Percentiles rank a stretch among this genome's conserved stretches.
Conservation (phyloP, 2,113 vertebrate species). For the Solenodon paradoxus region DNA sequence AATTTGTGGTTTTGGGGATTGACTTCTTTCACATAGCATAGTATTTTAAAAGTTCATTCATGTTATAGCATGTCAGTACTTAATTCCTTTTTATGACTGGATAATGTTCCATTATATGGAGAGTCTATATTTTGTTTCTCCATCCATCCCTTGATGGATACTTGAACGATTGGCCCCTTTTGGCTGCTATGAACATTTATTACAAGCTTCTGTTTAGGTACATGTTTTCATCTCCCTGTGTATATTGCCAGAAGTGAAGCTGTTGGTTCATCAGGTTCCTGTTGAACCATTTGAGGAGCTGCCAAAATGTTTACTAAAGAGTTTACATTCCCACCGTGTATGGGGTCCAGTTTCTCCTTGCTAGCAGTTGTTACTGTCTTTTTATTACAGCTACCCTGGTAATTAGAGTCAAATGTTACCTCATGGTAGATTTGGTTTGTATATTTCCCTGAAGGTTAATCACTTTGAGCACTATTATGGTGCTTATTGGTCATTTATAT, state of each 20-base stretch:
- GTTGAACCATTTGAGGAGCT: background rate
- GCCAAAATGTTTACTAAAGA: background rate
- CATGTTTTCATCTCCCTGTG: background rate
- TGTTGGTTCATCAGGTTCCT: background rate
- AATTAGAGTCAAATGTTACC: no score
- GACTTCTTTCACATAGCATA: background rate
- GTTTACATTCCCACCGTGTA: background rate
- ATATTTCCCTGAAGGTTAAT: background rate
- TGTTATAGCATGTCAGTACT: no score
- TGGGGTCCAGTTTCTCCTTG: background rate
- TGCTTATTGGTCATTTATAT: background rate
- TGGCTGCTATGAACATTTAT: no score
- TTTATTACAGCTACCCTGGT: no score
- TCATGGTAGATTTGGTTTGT: background rate
- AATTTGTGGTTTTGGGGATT: background rate
- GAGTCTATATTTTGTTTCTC: background rate
- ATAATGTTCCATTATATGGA: background rate
- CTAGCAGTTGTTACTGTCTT: background rate
- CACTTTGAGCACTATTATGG: background rate
- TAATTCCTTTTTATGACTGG: background rate
- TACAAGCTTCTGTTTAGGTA: background rate
- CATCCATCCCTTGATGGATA: background rate
- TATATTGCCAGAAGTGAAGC: background rate
- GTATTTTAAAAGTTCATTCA: background rate
- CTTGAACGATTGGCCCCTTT: background rate